Evolutionary conservation across 2,888 invertebrate genomes (phyloP), one percentile per base, ranked within the genome.

Genomic region (Hemicrepidius hirtus): DNA sequence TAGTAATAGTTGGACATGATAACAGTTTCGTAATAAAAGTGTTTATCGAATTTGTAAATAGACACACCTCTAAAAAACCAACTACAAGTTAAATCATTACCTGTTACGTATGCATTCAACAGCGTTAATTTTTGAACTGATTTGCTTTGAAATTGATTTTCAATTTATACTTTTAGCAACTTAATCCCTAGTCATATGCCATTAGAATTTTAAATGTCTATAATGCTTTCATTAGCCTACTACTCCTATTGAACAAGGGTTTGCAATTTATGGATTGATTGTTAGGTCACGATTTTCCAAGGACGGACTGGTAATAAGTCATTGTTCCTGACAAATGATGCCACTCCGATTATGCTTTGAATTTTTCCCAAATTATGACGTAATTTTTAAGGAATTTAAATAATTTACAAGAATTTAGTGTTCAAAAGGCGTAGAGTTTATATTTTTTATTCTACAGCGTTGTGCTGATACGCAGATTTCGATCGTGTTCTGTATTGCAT

Each of bases 211-310:
- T 60, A 64, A 64, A 65, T 65, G 50, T 40, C 53, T 20, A 13
- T 32, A 50, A 53, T 65, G 65, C 32, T 24, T 50, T 50, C 24
- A 66, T 53, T 40, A 41, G 57, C 57, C 37, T 18, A 35, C 24
- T 65, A 35, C 44, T 65, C 16, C 49, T 37, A 53, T 35, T 44
- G 32, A 66, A 66, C 66, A 28, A 70, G 63, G 46, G 64, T 70
- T 64, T 40, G 24, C 64, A 64, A 62, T 53, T 70, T 57, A 46
- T 70, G 44, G 44, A 53, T 63, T 55, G 53, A 44, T 37, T 32
- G 53, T 41, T 63, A 40, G 55, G 63, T 64, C 70, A 70, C 70
- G 70, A 64, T 46, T 64, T 64, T 64, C 44, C 70, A 70, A 70
- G 70, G 70, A 35, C 53, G 35, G 32, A 46, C 18, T 64, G 7